Conservation (phyloP, 2,797 vertebrate species). For the Schizothorax lantsangensis region DNA sequence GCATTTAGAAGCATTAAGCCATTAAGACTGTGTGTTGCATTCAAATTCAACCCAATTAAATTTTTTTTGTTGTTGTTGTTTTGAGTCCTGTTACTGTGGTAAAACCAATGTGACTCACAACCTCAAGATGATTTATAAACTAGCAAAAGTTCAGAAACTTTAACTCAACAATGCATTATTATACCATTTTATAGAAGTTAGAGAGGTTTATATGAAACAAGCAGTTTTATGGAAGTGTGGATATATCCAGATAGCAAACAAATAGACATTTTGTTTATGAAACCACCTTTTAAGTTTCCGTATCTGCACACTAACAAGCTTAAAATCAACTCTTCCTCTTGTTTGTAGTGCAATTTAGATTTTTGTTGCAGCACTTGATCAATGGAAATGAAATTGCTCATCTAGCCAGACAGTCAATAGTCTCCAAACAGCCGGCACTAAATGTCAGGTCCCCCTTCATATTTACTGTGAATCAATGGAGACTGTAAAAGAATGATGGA, state of each 20-base stretch:
- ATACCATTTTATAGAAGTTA: not conserved
- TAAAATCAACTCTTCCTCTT: slow-evolving; percentile 51
- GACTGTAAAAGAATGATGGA: slow-evolving; percentile 55
- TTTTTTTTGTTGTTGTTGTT: too few species aligned
- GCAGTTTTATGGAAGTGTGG: not conserved
- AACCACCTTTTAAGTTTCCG: slow-evolving; percentile 13
- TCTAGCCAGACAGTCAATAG: slow-evolving; percentile 59
- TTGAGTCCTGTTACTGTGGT: not conserved
- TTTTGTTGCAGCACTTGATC: slow-evolving; percentile 58
- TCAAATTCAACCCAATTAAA: not conserved
- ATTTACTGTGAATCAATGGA: slow-evolving; percentile 55
- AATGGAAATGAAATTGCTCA: slow-evolving; percentile 63
- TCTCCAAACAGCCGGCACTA: slow-evolving; percentile 57
- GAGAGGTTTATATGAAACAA: not conserved
- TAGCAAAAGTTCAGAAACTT: not conserved
- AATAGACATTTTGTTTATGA: not conserved
- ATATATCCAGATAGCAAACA: not conserved
- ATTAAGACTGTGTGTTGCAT: not conserved
- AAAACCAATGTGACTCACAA: not conserved
- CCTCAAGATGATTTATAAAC: not conserved
- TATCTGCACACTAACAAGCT: slow-evolving; percentile 45
- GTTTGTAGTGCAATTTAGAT: slow-evolving; percentile 46
- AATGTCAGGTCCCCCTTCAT: slow-evolving; percentile 60
- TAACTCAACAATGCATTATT: not conserved
- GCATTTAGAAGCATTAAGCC: not conserved